Conservation (phyloP, 1,140 invertebrate species). For the Nymphalis io region DNA sequence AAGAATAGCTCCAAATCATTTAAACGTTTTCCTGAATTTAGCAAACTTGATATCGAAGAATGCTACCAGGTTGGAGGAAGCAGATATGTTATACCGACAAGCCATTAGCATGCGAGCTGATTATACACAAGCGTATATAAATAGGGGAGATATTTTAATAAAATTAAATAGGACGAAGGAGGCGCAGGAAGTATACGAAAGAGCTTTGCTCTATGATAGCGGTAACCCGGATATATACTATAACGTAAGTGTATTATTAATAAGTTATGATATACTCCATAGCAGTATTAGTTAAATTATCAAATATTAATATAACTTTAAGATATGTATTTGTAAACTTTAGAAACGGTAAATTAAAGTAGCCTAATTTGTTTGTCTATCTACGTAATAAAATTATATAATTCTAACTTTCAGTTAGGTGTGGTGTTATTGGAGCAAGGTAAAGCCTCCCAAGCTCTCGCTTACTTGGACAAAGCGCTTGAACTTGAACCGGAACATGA, state of each 20-base stretch:
- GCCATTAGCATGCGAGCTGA: slow-evolving; percentile 98
- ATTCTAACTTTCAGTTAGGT: slow-evolving; percentile 81
- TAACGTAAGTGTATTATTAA: slow-evolving; percentile 84
- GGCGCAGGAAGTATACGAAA: slow-evolving; percentile 96
- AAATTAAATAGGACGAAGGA: slow-evolving; percentile 97
- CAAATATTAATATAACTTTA: no score
- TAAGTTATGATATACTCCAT: background rate
- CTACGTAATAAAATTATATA: background rate
- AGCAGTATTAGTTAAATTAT: no score
- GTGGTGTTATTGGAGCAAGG: slow-evolving; percentile 96
- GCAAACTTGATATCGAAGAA: slow-evolving; percentile 97
- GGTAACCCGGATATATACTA: slow-evolving; percentile 99
- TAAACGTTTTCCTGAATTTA: slow-evolving; percentile 97
- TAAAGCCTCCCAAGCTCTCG: slow-evolving; percentile 93
- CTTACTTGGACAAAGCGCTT: slow-evolving; percentile 95
- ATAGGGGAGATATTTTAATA: slow-evolving; percentile 96
- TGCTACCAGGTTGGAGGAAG: slow-evolving; percentile 94
- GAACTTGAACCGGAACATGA: slow-evolving; percentile 96
- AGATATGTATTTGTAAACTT: no score
- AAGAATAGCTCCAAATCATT: slow-evolving; percentile 96
- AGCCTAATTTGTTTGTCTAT: no score
- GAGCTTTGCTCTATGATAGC: slow-evolving; percentile 95
- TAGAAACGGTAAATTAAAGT: no score
- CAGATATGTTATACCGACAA: slow-evolving; percentile 94
- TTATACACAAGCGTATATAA: slow-evolving; percentile 98